Conservation (phyloP, 2,797 vertebrate genomes). For the Alfaro cultratus region DNA sequence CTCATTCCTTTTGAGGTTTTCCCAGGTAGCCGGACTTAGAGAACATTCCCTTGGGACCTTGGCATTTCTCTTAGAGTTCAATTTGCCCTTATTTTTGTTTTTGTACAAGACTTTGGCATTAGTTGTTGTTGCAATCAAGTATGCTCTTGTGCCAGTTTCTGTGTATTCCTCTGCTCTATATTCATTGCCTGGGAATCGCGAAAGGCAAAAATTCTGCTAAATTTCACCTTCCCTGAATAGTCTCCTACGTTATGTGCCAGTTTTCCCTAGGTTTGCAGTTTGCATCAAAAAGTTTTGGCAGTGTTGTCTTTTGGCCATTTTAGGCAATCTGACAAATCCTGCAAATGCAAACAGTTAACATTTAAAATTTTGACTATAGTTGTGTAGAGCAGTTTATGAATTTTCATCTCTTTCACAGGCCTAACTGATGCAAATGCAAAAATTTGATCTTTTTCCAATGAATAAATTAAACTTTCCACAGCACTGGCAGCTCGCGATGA, state of each 20-base stretch:
- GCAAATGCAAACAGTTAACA: not conserved
- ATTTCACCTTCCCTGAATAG: not conserved
- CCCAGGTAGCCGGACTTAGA: conserved; percentile 45
- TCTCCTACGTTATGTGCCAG: not conserved
- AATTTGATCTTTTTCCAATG: not conserved
- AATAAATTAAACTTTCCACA: not conserved
- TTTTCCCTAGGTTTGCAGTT: not conserved
- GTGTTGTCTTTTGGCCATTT: not conserved
- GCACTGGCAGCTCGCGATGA: not conserved
- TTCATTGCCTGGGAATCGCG: not conserved
- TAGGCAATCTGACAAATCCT: not conserved
- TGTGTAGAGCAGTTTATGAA: not conserved
- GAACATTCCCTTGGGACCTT: conserved; percentile 34
- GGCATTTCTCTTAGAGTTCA: conserved; percentile 18
- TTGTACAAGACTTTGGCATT: not conserved
- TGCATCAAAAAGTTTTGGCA: not conserved
- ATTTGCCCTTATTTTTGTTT: conserved; percentile 16
- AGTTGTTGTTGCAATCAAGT: not conserved
- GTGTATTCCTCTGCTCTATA: not conserved
- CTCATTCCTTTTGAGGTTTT: conserved; percentile 51
- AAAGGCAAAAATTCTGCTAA: not conserved
- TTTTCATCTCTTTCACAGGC: not conserved
- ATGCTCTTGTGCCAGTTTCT: not conserved
- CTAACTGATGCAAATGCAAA: not conserved
- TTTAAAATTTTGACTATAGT: not conserved